A percentile compares a stretch with the other conserved stretches of the same genome.
Conservation (phyloP, 1,140 invertebrate genomes). For the Listronotus bonariensis region DNA sequence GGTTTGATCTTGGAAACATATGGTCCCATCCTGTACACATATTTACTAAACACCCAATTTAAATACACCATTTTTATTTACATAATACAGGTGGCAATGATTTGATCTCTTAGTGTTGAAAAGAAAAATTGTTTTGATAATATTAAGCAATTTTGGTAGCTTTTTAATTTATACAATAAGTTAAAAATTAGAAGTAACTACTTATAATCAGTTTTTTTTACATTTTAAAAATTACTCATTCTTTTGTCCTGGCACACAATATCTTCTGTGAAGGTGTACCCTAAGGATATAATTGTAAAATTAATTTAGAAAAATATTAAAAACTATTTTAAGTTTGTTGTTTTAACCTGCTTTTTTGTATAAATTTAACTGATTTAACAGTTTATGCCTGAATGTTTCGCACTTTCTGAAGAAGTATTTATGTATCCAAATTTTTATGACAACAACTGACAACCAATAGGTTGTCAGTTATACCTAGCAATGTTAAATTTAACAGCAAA, state of each 20-base stretch:
- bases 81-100: constrained; percentile 71
- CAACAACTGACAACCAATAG: too few species aligned
- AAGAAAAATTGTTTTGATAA: constrained; percentile 17
- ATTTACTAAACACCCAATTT: too few species aligned
- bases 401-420: too few species aligned
- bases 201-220: constrained; percentile 41
- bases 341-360: constrained; percentile 37
- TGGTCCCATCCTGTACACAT: too few species aligned
- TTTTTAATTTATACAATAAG: constrained; percentile 41
- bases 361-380: too few species aligned
- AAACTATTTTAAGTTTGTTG: constrained; percentile 21
- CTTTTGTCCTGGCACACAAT: constrained; percentile 27
- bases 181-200: constrained; percentile 50
- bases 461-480: too few species aligned
- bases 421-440: too few species aligned
- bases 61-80: too few species aligned
- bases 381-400: too few species aligned
- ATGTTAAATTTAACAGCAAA: not conserved
- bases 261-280: constrained; percentile 44
- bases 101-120: constrained; percentile 67
- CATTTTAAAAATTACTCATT: constrained; percentile 47
- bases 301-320: not conserved
- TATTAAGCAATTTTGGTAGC: constrained; percentile 50
- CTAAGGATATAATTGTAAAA: constrained; percentile 27
- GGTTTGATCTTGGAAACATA: too few species aligned